Percentiles rank a stretch among this genome's conserved stretches.
phyloP scores from a whole-genome alignment of 1,140 invertebrate species.

The Ceratoteleas bidentatus region DNA sequence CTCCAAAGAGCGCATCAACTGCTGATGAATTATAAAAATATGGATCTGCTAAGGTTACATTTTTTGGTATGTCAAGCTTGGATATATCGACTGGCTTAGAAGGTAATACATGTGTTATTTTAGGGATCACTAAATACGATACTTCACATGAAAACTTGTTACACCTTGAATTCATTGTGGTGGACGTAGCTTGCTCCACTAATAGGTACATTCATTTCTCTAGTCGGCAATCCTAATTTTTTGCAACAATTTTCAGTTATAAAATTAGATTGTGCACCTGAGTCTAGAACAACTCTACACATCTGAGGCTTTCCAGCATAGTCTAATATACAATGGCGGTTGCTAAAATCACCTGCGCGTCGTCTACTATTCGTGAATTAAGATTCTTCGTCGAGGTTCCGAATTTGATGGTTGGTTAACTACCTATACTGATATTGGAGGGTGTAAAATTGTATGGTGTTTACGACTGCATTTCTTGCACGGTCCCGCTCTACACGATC shows the following conservation, averaged over 20 bases:
- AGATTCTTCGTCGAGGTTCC: neutral
- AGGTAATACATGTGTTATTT: neutral
- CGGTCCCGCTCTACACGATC: neutral
- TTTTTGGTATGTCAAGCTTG: neutral
- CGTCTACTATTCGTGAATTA: neutral
- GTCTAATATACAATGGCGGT: neutral
- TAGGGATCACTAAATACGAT: neutral
- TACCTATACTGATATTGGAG: neutral
- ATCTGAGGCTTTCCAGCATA: neutral
- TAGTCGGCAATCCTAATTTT: neutral
- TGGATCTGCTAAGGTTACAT: neutral
- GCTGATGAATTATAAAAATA: neutral
- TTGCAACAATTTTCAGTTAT: neutral
- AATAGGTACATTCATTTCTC: neutral
- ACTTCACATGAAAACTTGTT: neutral
- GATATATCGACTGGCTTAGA: neutral
- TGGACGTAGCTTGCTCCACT: neutral
- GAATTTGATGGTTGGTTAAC: neutral
- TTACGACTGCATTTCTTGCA: neutral
- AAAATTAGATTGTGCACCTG: neutral
- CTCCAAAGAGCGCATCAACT: neutral
- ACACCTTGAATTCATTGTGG: neutral
- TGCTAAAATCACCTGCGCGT: neutral
- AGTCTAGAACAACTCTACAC: neutral
- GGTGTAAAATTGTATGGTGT: constrained; percentile 1